Percentiles rank a stretch among this genome's conserved stretches.
phyloP scores from a whole-genome alignment of 2,113 vertebrate genomes.

The Choloepus hoffmanni region DNA sequence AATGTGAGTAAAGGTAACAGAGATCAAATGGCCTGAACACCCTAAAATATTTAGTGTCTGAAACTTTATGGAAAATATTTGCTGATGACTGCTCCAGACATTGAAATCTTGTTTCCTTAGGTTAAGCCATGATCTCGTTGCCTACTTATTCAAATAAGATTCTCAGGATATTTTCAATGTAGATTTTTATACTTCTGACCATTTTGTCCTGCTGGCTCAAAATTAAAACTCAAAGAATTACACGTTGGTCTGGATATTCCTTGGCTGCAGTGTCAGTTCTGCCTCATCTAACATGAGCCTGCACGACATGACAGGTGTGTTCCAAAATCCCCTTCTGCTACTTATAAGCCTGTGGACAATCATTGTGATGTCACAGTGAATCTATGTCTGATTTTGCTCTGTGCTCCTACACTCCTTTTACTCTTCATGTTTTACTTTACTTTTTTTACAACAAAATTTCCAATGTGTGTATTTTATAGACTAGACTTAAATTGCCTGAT shows the following conservation, averaged over 20 bases:
- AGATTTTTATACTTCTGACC: not conserved
- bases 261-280: not conserved
- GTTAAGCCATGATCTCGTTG: not conserved
- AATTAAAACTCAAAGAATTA: not conserved
- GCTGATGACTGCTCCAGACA: not conserved
- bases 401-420: not conserved
- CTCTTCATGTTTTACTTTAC: not conserved
- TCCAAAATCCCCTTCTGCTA: not conserved
- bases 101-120: not conserved
- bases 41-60: not conserved
- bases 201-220: not conserved
- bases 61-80: not conserved
- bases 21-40: not conserved
- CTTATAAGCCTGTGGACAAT: not conserved
- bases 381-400: not conserved
- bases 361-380: not conserved
- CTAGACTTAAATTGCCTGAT: not conserved
- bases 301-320: accelerated
- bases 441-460: not conserved
- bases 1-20: not conserved
- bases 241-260: not conserved
- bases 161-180: not conserved
- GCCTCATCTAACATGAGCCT: not conserved
- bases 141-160: not conserved
- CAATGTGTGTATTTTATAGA: not conserved